Percentiles rank a stretch among this genome's conserved stretches.
Conservation (phyloP, 1,140 invertebrate species). For the Tetraneura akinire region DNA sequence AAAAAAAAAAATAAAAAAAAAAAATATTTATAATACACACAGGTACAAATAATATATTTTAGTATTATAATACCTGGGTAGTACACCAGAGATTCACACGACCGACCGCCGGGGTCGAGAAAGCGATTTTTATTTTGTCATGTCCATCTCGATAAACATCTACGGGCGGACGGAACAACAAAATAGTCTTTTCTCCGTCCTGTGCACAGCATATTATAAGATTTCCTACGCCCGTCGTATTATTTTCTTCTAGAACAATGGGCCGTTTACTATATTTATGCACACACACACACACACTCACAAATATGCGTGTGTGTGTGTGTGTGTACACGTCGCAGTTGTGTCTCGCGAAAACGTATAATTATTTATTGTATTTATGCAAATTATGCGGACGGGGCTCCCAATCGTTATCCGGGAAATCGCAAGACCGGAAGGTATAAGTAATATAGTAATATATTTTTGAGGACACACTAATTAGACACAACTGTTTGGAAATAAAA, state of each 20-base stretch:
- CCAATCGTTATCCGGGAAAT: conserved; percentile 50
- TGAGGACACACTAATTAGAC: conserved; percentile 50
- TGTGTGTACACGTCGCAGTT: neutral
- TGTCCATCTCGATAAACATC: conserved; percentile 43
- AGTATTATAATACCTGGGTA: neutral
- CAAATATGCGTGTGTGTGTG: too few relatives aligned
- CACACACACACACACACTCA: too few relatives aligned
- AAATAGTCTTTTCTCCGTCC: neutral
- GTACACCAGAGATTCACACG: conserved; percentile 37
- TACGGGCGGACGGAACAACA: conserved; percentile 11
- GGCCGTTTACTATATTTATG: neutral
- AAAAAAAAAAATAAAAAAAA: too few relatives aligned
- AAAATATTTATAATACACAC: too few relatives aligned
- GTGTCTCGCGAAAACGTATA: conserved; percentile 46
- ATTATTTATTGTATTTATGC: conserved; percentile 50
- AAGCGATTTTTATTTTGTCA: conserved; percentile 50
- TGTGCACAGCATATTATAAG: neutral
- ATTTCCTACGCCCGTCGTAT: conserved; percentile 32
- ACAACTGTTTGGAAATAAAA: neutral
- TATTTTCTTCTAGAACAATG: conserved; percentile 37
- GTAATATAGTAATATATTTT: conserved; percentile 19
- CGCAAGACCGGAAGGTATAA: conserved; percentile 47
- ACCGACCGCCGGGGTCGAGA: conserved; percentile 34
- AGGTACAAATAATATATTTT: too few relatives aligned
- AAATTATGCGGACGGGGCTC: conserved; percentile 28